A percentile compares a stretch with the other conserved stretches of the same genome.
These are phyloP conservation scores for Ashinkailepas kermadecensis DNA, from an alignment of 2,888 invertebrate genomes.

Conservation along the genomic window DNA sequence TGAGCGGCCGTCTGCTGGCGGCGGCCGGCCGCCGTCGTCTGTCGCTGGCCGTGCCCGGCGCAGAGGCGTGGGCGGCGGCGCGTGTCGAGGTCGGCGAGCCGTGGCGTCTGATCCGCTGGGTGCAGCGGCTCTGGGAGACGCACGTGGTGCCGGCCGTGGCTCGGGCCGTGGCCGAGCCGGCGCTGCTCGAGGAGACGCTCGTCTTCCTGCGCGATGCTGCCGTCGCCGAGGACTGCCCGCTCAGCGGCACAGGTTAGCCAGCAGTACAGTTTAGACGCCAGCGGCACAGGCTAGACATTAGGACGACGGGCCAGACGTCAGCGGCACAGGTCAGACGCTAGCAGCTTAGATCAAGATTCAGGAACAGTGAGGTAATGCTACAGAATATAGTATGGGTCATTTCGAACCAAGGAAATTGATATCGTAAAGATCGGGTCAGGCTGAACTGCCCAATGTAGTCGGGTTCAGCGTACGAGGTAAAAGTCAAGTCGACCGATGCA, in stretches of 20 bases:
- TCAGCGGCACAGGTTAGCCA: background rate
- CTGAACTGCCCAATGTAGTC: too few relatives aligned
- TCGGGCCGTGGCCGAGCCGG: background rate
- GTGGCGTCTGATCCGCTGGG: conserved; percentile 13
- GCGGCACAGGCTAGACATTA: too few relatives aligned
- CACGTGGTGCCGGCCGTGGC: conserved; percentile 5
- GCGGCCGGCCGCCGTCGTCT: background rate
- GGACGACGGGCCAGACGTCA: too few relatives aligned
- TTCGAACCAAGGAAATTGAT: too few relatives aligned
- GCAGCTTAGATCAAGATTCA: too few relatives aligned
- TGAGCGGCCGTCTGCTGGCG: background rate
- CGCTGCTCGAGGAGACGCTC: background rate
- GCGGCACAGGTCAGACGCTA: too few relatives aligned
- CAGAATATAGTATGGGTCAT: too few relatives aligned
- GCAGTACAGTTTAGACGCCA: too few relatives aligned
- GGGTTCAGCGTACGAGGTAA: too few relatives aligned
- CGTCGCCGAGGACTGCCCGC: conserved; percentile 8
- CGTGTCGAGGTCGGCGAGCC: conserved; percentile 1
- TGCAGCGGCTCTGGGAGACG: conserved; percentile 14
- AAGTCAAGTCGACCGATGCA: too few relatives aligned
- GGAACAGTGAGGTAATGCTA: too few relatives aligned
- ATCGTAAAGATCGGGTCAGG: too few relatives aligned
- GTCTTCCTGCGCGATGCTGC: background rate
- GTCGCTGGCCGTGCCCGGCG: background rate
- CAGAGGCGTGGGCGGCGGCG: background rate